Evolutionary conservation across 1,140 invertebrate genomes (phyloP), one percentile per base, ranked within the genome.

Genomic region (Battus philenor): DNA sequence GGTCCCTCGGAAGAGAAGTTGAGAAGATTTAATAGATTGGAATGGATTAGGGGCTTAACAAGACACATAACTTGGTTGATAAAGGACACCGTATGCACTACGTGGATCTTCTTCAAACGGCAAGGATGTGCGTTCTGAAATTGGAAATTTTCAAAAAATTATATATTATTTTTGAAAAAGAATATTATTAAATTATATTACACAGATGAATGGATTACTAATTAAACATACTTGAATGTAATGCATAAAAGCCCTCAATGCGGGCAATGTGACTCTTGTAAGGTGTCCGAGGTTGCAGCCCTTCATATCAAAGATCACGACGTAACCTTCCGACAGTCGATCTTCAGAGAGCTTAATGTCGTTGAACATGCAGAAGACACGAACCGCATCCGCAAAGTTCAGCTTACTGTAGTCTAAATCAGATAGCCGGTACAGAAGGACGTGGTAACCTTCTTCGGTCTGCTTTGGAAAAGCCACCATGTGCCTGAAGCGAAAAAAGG

Each of bases 241-340:
- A 44, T 86, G 59, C 89, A 91, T 89, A 52, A 90, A 90, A 4
- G 87, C 86, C 54, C 88, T 79, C 2, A 91, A 58, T 1, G 87
- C 86, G 2, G 89, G 87, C 36, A 91, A 50, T 11, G 86, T 89
- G 0, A 90, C 88, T 51, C 89, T 73, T 0, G 90, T 89, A 11
- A 91, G 69, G 68, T 91, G 90, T 0, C 89, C 89, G 5, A 91
- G 68, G 5, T 80, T 81, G 44, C 88, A 86, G 4, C 90, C 90
- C 62, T 90, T 90, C 90, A 91, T 91, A 62, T 91, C 90, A 54
- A 91, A 90, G 38, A 91, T 85, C 15, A 91, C 88, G 18, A 91
- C 83, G 65, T 90, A 91, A 1, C 90, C 90, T 11, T 90, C 87
- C n/a, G 83, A 84, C 2, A 90, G 72, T 0, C 88, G 84, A 62